phyloP scores from a whole-genome alignment of 2,113 vertebrate genomes.

The Vimba vimba region DNA sequence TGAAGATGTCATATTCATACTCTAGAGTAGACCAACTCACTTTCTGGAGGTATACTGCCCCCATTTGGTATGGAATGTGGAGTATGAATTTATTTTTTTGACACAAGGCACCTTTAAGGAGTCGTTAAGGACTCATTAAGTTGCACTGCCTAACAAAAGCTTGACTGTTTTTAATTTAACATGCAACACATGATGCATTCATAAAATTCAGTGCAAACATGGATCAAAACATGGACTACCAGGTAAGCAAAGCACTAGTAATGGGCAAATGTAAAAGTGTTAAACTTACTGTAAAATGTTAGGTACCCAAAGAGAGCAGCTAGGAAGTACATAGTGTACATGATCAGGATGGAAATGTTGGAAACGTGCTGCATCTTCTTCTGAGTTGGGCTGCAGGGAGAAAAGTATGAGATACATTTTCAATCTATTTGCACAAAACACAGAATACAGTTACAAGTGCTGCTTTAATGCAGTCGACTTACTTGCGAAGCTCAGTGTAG shows the following conservation, averaged over 20 bases:
- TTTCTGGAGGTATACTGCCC: too few relatives aligned
- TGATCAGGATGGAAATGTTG: conserved; percentile 92
- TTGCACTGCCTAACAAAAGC: neutral
- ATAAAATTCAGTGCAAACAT: neutral
- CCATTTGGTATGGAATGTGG: too few relatives aligned
- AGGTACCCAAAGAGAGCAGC: conserved; percentile 98
- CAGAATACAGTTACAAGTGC: neutral
- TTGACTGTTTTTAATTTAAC: neutral
- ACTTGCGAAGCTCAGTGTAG: conserved; percentile 96
- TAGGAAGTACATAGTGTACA: conserved; percentile 98
- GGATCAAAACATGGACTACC: neutral
- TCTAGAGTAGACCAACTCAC: too few relatives aligned
- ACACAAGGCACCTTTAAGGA: too few relatives aligned
- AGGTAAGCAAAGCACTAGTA: neutral
- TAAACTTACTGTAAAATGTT: conserved; percentile 92
- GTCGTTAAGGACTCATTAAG: neutral
- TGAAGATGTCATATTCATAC: too few relatives aligned
- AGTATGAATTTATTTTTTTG: too few relatives aligned
- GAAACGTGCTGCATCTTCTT: conserved; percentile 94
- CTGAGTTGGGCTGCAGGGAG: conserved; percentile 82
- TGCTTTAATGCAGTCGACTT: conserved; percentile 65
- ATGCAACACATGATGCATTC: neutral
- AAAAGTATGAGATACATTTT: neutral
- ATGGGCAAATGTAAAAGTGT: neutral
- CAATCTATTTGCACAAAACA: neutral